Evolutionary conservation across 2,888 invertebrate genomes (phyloP).

Genomic region (Cephus runcator): DNA sequence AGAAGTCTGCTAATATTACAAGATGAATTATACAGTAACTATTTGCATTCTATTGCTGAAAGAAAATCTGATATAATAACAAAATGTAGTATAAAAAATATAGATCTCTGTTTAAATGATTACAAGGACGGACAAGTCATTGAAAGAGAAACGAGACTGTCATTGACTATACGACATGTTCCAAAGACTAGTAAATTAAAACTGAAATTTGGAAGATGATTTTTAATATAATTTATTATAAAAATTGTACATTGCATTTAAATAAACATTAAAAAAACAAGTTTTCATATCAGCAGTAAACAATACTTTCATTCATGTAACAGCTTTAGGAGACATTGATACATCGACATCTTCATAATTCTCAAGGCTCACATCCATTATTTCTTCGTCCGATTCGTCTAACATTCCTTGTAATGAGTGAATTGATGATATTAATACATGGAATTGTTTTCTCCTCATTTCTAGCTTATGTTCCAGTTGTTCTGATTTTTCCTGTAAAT

Average conservation of each 20-base stretch:
- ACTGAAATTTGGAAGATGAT: slow-evolving; percentile 70
- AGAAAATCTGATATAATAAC: slow-evolving; percentile 72
- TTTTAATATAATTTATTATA: slow-evolving; percentile 10
- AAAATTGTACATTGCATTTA: background rate
- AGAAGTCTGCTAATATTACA: slow-evolving; percentile 88
- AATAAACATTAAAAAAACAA: background rate
- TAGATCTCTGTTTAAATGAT: slow-evolving; percentile 71
- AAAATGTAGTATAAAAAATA: slow-evolving; percentile 72
- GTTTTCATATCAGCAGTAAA: background rate
- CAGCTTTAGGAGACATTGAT: slow-evolving; percentile 39
- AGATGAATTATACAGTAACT: slow-evolving; percentile 83
- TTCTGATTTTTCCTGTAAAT: slow-evolving; percentile 74
- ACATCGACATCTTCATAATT: slow-evolving; percentile 57
- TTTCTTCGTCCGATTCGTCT: slow-evolving; percentile 76
- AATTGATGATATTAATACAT: slow-evolving; percentile 87
- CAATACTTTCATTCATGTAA: background rate
- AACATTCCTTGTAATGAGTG: slow-evolving; percentile 85
- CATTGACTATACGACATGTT: slow-evolving; percentile 92
- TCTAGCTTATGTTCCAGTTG: slow-evolving; percentile 82
- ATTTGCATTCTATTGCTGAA: slow-evolving; percentile 89
- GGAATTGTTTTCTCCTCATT: slow-evolving; percentile 88
- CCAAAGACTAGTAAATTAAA: slow-evolving; percentile 86
- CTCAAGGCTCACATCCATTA: slow-evolving; percentile 68
- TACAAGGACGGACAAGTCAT: slow-evolving; percentile 71
- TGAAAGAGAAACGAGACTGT: slow-evolving; percentile 79